A percentile compares a stretch with the other conserved stretches of the same genome.
phyloP scores from a whole-genome alignment of 2,888 invertebrate species.

The Platypus cylindrus region DNA sequence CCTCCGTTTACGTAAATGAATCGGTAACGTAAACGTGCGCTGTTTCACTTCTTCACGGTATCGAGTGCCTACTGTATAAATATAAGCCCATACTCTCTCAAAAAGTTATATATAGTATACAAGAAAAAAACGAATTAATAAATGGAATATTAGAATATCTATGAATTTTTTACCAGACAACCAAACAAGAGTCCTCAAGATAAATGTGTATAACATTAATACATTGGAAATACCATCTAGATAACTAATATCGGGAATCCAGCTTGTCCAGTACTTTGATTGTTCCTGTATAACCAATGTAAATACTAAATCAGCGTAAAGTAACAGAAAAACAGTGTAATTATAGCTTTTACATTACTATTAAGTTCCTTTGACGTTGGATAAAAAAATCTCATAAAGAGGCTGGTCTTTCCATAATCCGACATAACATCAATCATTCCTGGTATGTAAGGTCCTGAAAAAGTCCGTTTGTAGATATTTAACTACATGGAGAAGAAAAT shows the following conservation, averaged over 20 bases:
- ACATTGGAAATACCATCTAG: conserved; percentile 38
- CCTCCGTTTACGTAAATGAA: no score
- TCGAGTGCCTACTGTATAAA: no score
- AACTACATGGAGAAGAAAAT: no score
- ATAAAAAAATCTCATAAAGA: conserved; percentile 45
- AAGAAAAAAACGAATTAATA: background rate
- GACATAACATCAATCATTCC: conserved; percentile 47
- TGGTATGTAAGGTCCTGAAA: conserved; percentile 40
- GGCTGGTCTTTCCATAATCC: conserved; percentile 38
- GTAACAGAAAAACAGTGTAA: no score
- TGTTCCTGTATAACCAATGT: conserved; percentile 31
- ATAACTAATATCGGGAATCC: conserved; percentile 44
- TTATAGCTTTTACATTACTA: conserved; percentile 22
- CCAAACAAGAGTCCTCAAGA: conserved; percentile 30
- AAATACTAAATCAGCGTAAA: no score
- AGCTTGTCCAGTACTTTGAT: conserved; percentile 39
- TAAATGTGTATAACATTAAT: conserved; percentile 30
- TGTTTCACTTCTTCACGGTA: no score
- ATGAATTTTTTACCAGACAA: conserved; percentile 24
- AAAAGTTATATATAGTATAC: no score
- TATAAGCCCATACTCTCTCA: no score
- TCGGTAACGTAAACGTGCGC: no score
- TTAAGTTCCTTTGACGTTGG: conserved; percentile 37
- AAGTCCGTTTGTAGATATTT: no score
- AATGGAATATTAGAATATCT: background rate